Percentiles rank a stretch among this genome's conserved stretches.
Conservation (phyloP, 2,113 vertebrate species). For the Hippocampus comes region DNA sequence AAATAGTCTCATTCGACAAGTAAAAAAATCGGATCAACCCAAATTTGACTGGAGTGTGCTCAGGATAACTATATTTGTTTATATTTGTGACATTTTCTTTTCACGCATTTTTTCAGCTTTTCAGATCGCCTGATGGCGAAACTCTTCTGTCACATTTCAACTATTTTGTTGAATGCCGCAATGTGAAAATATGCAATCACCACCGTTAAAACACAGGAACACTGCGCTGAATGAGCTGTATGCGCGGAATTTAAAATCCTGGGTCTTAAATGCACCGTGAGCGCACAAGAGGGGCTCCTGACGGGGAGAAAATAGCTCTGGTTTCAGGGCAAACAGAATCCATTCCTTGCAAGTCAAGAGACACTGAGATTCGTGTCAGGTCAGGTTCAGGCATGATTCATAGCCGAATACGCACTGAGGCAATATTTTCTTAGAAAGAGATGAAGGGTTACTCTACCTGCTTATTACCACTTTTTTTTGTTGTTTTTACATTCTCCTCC, state of each 20-base stretch:
- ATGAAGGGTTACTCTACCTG: conserved; percentile 21
- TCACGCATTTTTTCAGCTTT: background rate
- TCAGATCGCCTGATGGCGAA: background rate
- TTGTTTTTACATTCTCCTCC: background rate
- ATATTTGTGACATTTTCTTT: background rate
- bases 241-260: conserved; percentile 2
- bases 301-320: conserved; percentile 20
- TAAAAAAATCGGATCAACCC: background rate
- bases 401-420: conserved; percentile 13
- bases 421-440: conserved; percentile 45
- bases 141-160: background rate
- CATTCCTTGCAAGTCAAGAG: conserved; percentile 23
- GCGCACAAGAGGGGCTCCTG: conserved; percentile 8
- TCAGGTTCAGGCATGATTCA: conserved; percentile 50
- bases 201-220: background rate
- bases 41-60: background rate
- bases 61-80: background rate
- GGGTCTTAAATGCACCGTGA: conserved; percentile 6
- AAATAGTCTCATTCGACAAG: background rate
- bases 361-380: conserved; percentile 26
- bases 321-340: conserved; percentile 37
- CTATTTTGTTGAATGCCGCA: background rate
- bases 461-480: conserved; percentile 16
- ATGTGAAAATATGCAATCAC: background rate
- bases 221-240: background rate